Percentiles rank a stretch among this genome's conserved stretches.
Evolutionary conservation across 30 jellyfish, hydroid and myxozoan species (phyloP).

Genomic region (Pseudorhiza aurosa): DNA sequence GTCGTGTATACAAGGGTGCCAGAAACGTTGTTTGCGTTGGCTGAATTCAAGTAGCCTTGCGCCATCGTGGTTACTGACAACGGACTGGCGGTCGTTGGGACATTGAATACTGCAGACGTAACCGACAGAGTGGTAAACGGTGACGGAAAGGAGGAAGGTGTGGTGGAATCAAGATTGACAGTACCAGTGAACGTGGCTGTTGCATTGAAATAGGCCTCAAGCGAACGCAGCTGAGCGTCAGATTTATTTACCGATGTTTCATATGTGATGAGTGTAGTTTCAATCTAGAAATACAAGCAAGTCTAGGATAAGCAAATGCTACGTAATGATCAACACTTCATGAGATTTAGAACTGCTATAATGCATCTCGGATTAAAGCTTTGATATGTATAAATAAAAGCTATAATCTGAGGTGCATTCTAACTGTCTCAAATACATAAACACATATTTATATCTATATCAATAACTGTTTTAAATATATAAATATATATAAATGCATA

Average conservation of each 20-base stretch:
- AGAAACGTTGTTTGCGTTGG: constrained; percentile 70
- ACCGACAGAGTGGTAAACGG: constrained; percentile 72
- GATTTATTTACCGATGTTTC: constrained; percentile 70
- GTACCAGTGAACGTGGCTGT: constrained; percentile 81
- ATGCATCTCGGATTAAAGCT: no score
- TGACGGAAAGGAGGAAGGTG: constrained; percentile 80
- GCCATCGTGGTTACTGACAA: constrained; percentile 83
- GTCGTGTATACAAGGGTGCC: constrained; percentile 72
- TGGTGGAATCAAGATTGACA: constrained; percentile 64
- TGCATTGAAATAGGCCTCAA: constrained; percentile 64
- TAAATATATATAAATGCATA: no score
- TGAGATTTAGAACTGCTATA: no score
- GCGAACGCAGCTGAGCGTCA: constrained; percentile 39
- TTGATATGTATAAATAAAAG: no score
- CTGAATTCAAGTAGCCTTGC: constrained; percentile 63
- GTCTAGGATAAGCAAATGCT: neutral
- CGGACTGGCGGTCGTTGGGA: constrained; percentile 77
- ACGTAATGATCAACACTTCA: no score
- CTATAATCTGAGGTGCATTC: no score
- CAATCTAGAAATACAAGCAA: constrained; percentile 66
- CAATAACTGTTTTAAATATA: no score
- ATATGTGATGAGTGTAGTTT: constrained; percentile 67
- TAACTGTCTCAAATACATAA: no score
- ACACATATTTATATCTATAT: no score
- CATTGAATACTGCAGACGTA: constrained; percentile 42